Base-by-base conservation (phyloP, 2,797 vertebrate genomes). In the Peromyscus nudipes region DNA sequence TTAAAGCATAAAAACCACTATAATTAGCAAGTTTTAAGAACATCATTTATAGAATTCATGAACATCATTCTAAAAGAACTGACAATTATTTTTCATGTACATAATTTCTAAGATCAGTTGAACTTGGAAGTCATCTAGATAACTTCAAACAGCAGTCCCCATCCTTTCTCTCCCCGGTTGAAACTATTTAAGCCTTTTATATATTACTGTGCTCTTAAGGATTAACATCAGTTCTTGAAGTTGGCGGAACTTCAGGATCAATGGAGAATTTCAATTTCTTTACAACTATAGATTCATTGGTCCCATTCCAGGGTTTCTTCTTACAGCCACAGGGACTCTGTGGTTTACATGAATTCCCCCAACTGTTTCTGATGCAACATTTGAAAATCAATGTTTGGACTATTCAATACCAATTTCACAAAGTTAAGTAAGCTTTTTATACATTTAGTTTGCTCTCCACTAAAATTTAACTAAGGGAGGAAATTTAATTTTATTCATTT, bases 201-300 rank as follows among this genome's bases (percentile, higher is more conserved):
- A 14, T 62, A 71, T 71, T 83, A 10, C 12, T 29, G 14, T 65
- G 23, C 6, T 84, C 64, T 84, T 79, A 87, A 91, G 31, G 0
- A 65, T 82, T 83, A 88, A 69, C 2, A 73, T 34, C 5, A 82
- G 27, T 73, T 96, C 12, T 95, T 67, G 57, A 93, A 87, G 43
- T n/a, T 92, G 23, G 19, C 71, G 85, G 29, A 55, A 13, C 13
- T 77, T 89, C n/a, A 5, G 23, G 92, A 91, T 89, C 71, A 87
- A 62, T 71, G 62, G 52, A 49, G 40, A 92, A 91, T 84, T 97
- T 80, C 27, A 87, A 49, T 82, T n/a, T 55, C 64, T 60, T 96
- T 79, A 57, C 55, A 71, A 80, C 62, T 67, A 86, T 25, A 94
- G 37, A 92, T 89, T 88, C 23, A 34, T 94, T 75, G 17, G 27